Evolutionary conservation across 2,888 invertebrate genomes (phyloP), one percentile per base, ranked within the genome.

Genomic region (Hirtodrosophila alboralis): DNA sequence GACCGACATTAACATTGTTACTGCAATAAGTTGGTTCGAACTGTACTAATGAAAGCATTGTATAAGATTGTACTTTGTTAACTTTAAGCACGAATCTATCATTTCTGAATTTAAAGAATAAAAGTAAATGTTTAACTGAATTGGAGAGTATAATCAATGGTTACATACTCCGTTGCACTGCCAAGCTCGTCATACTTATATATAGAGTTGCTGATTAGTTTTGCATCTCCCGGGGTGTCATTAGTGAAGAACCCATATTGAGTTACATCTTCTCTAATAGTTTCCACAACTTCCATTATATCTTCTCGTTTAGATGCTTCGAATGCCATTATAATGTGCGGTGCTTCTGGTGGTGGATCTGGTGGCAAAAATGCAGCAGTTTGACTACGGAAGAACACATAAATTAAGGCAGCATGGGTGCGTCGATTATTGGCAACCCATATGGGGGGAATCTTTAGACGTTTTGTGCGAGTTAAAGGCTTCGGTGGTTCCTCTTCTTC

Each of bases 81-180:
- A 95, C 90, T 90, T 95, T 94, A 4, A 96, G 86, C 1, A 95
- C 93, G 71, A 95, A 90, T 67, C 94, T 94, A 79, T 95, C 94
- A 75, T 92, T 91, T 68, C 95, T 95, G 71, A 1, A 56, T 43
- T 2, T 4, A 0, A 12, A 8, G 13, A 1, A 13, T 2, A 31
- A 14, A 38, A 62, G 6, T 9, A 1, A 9, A 12, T 23, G 5
- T 7, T 1, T 4, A 21, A 33, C 14, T 14, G 7, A 21, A 21
- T 23, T 1, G 6, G 6, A 14, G 1, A 18, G 3, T 1, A 7
- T 9, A 4, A n/a, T 10, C 4, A 4, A 3, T 4, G 10, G 5
- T 12, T 3, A 70, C 75, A n/a, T 44, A 75, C 75, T 33, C 4
- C 1, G 27, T 1, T 0, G 31, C 6, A 0, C 61, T 52, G 9